Evolutionary conservation across 2,888 invertebrate species (phyloP), one percentile per base, ranked within the genome.

Genomic region (Cephalotes varians): DNA sequence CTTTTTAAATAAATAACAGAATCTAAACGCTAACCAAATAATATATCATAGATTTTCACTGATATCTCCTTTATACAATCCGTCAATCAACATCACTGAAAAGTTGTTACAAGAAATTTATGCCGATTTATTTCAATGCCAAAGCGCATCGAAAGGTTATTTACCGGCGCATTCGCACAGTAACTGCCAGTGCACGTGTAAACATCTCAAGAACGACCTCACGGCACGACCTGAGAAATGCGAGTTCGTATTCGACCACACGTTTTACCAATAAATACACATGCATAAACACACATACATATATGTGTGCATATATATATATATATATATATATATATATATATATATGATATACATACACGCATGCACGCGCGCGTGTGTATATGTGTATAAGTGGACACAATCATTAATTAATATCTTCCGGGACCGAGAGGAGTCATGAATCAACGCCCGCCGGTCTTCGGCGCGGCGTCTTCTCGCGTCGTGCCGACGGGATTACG

Each of bases 351-450:
- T n/a, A n/a, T n/a, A n/a, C n/a, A n/a, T n/a, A n/a, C n/a, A n/a
- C n/a, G n/a, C n/a, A n/a, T n/a, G n/a, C n/a, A n/a, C n/a, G n/a
- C n/a, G n/a, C n/a, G n/a, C n/a, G n/a, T n/a, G n/a, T 56, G 21
- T 31, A 44, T 71, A 71, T 25, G 65, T 79, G 79, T 84, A 65
- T 76, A 84, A 86, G 82, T 85, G 87, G 72, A 77, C 62, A 72
- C 80, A 85, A 89, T 89, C 89, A 89, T 89, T 89, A 89, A 89
- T 89, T 89, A 89, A 89, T 89, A 89, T 62, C 88, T 89, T 89
- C 89, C 89, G 88, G 88, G 86, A 88, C 82, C 31, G 76, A 72
- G 89, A 85, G 81, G 87, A 86, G 85, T 83, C 87, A 90, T 90
- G 89, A 90, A 90, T 90, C 89, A 90, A 87, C 84, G 88, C 60